Evolutionary conservation across 2,113 vertebrate genomes (phyloP).

Genomic region (Leptocoma aspasia): DNA sequence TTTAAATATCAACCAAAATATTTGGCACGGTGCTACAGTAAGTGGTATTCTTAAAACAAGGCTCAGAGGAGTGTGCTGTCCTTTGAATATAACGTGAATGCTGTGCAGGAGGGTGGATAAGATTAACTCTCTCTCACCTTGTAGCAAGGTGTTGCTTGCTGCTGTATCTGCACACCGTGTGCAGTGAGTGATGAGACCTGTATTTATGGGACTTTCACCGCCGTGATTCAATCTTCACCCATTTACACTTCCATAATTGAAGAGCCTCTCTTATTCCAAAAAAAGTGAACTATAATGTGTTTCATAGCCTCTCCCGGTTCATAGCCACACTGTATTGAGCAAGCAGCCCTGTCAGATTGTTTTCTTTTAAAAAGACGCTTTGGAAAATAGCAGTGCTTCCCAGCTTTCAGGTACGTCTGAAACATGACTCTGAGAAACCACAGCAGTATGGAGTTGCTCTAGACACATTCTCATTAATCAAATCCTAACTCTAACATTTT

Average conservation of each 20-base stretch:
- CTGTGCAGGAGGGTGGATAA: neutral
- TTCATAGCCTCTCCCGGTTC: slow-evolving; percentile 12
- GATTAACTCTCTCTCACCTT: neutral
- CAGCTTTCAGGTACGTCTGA: neutral
- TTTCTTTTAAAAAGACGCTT: slow-evolving; percentile 58
- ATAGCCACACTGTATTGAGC: neutral
- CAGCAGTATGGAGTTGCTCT: slow-evolving; percentile 21
- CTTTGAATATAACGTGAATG: neutral
- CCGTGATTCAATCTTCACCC: slow-evolving; percentile 3
- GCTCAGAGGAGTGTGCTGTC: neutral
- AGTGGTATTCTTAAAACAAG: slow-evolving; percentile 22
- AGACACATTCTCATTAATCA: slow-evolving; percentile 60
- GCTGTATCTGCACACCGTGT: neutral
- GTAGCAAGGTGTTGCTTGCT: neutral
- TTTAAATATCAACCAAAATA: slow-evolving; percentile 60
- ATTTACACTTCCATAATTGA: slow-evolving; percentile 52
- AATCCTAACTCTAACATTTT: neutral
- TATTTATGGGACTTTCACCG: neutral
- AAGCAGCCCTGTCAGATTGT: neutral
- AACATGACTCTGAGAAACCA: neutral
- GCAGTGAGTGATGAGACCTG: neutral
- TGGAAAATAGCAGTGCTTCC: slow-evolving; percentile 13
- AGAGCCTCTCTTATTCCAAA: slow-evolving; percentile 39
- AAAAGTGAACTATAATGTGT: slow-evolving; percentile 19
- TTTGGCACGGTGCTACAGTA: slow-evolving; percentile 6